Base-by-base conservation (phyloP, 2,113 vertebrate species). In the Charina bottae region DNA sequence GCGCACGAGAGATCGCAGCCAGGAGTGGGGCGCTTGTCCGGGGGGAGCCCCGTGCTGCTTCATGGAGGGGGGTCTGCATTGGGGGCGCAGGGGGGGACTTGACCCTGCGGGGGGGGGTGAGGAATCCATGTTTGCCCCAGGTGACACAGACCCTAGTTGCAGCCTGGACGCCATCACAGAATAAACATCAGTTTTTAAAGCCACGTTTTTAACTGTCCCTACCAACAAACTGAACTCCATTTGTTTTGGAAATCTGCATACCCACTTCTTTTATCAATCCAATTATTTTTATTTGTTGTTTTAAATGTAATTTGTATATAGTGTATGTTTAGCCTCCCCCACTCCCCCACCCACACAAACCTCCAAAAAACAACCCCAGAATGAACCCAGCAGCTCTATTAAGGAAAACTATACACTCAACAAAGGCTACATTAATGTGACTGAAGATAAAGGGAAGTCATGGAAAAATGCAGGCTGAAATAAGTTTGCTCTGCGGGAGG, bases 401-500 rank as follows among this genome's bases (percentile, higher is more conserved):
- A 37, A 78, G 33, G 2, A 78, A 19, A 78, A 72, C n/a, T 37
- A 37, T 17, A 72, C 17, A 21, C 17, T 78, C 72, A 42, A 9
- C 42, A 78, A 78, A 42, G 72, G n/a, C 64, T 72, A 72, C 1
- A 28, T 68, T n/a, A 68, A 90, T 53, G 37, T 58, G 58, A 91
- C 19, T 91, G 86, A 56, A 93, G 86, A 91, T 91, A 72, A 89
- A 93, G 90, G 86, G 37, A 87, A 89, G 59, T 89, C 13, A 46
- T 58, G 90, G 59, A 85, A 89, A 89, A 85, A 84, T 56, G 59
- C 86, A 84, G 72, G 72, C 59, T 46, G 83, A 64, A 88, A 91
- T 72, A 89, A 49, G 56, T 90, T 37, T 58, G 33, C 59, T 64
- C 78, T 42, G 49, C 11, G 12, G 78, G 92, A 7, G 19, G 49